Evolutionary conservation across 1,140 invertebrate genomes (phyloP).

Genomic region (Heliconius nattereri): DNA sequence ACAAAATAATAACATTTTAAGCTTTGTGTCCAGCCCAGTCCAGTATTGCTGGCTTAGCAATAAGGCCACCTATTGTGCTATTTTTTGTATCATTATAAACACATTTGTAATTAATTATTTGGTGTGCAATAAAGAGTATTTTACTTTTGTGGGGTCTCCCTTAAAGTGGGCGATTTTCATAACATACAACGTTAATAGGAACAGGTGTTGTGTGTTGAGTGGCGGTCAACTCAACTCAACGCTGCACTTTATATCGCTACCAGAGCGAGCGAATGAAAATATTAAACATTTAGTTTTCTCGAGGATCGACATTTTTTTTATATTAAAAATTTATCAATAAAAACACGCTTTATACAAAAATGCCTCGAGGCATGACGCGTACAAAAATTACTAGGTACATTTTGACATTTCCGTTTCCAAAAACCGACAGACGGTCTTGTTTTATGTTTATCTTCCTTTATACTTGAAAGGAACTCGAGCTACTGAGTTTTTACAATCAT

Average conservation of each 20-base stretch:
- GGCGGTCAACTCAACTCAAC: neutral
- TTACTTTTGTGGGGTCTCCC: no score
- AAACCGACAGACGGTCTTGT: conserved; percentile 41
- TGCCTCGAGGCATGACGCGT: conserved; percentile 51
- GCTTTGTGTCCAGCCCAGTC: no score
- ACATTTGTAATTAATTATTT: no score
- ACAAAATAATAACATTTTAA: no score
- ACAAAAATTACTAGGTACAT: conserved; percentile 53
- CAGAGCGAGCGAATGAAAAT: neutral
- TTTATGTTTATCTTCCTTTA: conserved; percentile 18
- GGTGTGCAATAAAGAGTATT: no score
- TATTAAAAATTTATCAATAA: neutral
- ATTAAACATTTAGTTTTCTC: neutral
- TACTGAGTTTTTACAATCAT: neutral
- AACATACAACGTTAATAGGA: no score
- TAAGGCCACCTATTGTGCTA: no score
- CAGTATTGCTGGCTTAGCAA: no score
- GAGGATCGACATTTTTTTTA: neutral
- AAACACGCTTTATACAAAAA: conserved; percentile 19
- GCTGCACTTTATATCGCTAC: neutral
- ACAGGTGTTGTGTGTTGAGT: neutral
- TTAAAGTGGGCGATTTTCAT: no score
- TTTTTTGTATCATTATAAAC: no score
- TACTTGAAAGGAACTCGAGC: conserved; percentile 15
- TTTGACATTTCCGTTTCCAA: conserved; percentile 69